These are phyloP conservation scores for Lithosia quadra DNA, from an alignment of 2,888 invertebrate species.

Conservation along the genomic window DNA sequence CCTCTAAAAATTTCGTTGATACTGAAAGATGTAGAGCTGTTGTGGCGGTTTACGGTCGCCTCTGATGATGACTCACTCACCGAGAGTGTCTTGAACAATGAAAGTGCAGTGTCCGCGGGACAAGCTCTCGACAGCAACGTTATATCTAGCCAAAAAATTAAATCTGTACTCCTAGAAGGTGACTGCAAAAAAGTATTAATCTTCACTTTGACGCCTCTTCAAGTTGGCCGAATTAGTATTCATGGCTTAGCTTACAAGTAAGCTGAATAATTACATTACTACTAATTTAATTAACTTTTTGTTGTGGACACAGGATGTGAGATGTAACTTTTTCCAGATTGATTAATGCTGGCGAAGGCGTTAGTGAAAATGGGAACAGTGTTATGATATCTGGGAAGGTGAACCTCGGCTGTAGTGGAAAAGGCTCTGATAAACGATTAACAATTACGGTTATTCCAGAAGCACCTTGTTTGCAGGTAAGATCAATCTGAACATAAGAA, in stretches of 20 bases:
- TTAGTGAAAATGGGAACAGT: slow-evolving; percentile 70
- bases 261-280: slow-evolving; percentile 47
- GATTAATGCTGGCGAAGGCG: slow-evolving; percentile 72
- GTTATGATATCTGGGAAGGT: slow-evolving; percentile 88
- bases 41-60: slow-evolving; percentile 89
- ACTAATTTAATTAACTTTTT: slow-evolving; percentile 17
- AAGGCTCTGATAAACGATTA: slow-evolving; percentile 89
- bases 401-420: slow-evolving; percentile 82
- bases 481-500: background rate
- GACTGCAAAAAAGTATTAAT: slow-evolving; percentile 88
- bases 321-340: slow-evolving; percentile 58
- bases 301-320: background rate
- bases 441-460: slow-evolving; percentile 92
- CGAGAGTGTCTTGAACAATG: slow-evolving; percentile 66
- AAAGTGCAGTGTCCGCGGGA: slow-evolving; percentile 68
- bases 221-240: slow-evolving; percentile 91
- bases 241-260: slow-evolving; percentile 91
- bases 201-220: slow-evolving; percentile 91
- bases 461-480: slow-evolving; percentile 94
- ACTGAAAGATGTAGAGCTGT: slow-evolving; percentile 89
- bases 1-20: slow-evolving; percentile 91
- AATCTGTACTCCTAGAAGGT: slow-evolving; percentile 86
- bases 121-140: slow-evolving; percentile 68
- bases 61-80: slow-evolving; percentile 57
- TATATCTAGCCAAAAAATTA: slow-evolving; percentile 87